Evolutionary conservation across 2,888 invertebrate species (phyloP).

Genomic region (Heliconius hortense): DNA sequence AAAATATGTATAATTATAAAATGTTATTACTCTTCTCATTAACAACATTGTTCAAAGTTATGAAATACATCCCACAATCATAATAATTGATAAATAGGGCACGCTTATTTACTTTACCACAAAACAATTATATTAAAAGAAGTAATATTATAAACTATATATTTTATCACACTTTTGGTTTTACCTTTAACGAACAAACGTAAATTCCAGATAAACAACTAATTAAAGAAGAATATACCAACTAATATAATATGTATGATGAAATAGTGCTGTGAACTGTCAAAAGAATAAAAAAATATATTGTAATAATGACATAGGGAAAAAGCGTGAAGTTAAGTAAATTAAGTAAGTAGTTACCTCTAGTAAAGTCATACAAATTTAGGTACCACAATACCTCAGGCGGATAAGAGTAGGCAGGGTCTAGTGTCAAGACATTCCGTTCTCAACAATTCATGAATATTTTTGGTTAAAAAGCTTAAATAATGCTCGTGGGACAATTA

Average conservation of each 20-base stretch:
- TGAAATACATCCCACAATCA: neutral
- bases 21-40: neutral
- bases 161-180: conserved; percentile 5
- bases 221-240: neutral
- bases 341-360: too few species aligned
- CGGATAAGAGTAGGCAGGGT: neutral
- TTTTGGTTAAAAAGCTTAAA: too few species aligned
- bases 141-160: neutral
- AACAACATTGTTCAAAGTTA: neutral
- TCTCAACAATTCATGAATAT: neutral
- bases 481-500: too few species aligned
- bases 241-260: neutral
- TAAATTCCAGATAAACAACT: conserved; percentile 6
- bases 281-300: neutral
- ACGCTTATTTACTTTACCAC: too few species aligned
- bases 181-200: neutral
- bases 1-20: too few species aligned
- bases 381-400: too few species aligned
- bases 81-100: neutral
- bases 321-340: too few species aligned
- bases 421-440: neutral
- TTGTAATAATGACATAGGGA: neutral
- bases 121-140: neutral
- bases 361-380: too few species aligned
- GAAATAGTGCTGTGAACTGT: neutral